These are phyloP conservation scores for Cyclophora punctaria DNA, from an alignment of 2,888 invertebrate genomes.

Conservation along the genomic window DNA sequence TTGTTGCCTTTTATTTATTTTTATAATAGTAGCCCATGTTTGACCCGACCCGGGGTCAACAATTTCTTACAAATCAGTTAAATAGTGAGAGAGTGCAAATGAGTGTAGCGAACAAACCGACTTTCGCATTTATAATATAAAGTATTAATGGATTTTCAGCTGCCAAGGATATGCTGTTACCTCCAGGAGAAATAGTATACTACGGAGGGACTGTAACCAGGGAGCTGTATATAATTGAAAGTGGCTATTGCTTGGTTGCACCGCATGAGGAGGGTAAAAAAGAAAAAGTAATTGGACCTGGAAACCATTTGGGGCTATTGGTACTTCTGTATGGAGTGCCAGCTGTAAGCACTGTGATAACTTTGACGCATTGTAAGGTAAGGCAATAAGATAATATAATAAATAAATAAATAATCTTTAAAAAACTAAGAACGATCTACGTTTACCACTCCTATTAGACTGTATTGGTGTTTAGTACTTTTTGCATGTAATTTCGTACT, in stretches of 20 bases:
- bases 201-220: slow-evolving; percentile 68
- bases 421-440: too few relatives aligned
- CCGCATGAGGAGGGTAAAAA: slow-evolving; percentile 23
- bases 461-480: too few relatives aligned
- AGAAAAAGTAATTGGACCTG: slow-evolving; percentile 61
- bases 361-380: slow-evolving; percentile 71
- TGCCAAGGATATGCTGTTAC: slow-evolving; percentile 61
- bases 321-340: slow-evolving; percentile 67
- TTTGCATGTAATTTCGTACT: too few relatives aligned
- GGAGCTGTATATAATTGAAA: slow-evolving; percentile 69
- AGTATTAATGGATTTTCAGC: slow-evolving; percentile 27
- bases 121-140: slow-evolving; percentile 4
- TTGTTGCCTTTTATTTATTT: not conserved
- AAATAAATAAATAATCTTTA: too few relatives aligned
- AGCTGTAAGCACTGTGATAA: slow-evolving; percentile 60
- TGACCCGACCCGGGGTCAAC: too few relatives aligned
- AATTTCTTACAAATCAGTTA: too few relatives aligned
- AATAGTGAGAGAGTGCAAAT: too few relatives aligned
- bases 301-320: slow-evolving; percentile 60
- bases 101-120: too few relatives aligned
- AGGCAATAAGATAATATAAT: not conserved
- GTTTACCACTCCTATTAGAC: too few relatives aligned
- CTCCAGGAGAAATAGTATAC: slow-evolving; percentile 69
- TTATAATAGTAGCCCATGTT: too few relatives aligned
- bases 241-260: slow-evolving; percentile 66